These are phyloP conservation scores for Synaphobranchus kaupii DNA, from an alignment of 2,797 vertebrate genomes.

Conservation along the genomic window DNA sequence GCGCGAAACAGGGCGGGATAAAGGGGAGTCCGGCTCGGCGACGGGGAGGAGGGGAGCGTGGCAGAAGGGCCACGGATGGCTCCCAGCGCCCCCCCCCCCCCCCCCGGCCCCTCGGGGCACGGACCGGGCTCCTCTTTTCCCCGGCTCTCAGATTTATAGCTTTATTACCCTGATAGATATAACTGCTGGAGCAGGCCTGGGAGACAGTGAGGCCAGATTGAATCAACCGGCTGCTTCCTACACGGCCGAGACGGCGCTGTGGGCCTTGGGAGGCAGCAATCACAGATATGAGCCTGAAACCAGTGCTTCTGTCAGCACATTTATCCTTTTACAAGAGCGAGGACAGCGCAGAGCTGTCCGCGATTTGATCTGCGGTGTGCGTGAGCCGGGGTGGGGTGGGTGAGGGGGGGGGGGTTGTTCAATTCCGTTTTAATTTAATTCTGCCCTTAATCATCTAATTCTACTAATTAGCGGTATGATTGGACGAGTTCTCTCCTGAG, in stretches of 20 bases:
- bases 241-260: background rate
- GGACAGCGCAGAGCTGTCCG: background rate
- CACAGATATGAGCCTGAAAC: background rate
- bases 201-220: slow-evolving; percentile 14
- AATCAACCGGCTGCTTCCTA: background rate
- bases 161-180: slow-evolving; percentile 27
- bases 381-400: background rate
- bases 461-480: background rate
- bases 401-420: background rate
- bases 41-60: background rate
- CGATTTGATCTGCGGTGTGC: background rate
- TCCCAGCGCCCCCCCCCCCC: background rate
- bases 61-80: background rate
- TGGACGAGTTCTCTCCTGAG: background rate
- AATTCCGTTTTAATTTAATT: background rate
- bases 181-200: background rate
- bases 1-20: background rate
- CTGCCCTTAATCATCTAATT: background rate
- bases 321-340: background rate
- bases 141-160: background rate
- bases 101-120: background rate
- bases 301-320: slow-evolving; percentile 9
- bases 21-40: background rate
- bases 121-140: background rate
- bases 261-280: background rate